Evolutionary conservation across 2,888 invertebrate genomes (phyloP).

Genomic region (Gryllus longicercus): DNA sequence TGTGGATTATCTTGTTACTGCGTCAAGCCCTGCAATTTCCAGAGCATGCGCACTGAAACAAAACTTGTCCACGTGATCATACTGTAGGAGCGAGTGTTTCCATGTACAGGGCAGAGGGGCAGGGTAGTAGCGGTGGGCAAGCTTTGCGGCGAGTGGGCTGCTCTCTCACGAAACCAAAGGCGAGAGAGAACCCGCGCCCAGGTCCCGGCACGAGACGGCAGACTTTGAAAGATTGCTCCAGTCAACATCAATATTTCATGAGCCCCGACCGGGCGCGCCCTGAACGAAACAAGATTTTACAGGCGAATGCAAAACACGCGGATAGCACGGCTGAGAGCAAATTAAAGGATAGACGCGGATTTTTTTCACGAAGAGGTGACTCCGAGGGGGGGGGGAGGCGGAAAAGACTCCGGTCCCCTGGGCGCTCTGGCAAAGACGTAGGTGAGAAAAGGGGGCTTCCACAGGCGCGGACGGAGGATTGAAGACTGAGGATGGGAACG

Average conservation of each 20-base stretch:
- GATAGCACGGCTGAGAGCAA: constrained; percentile 17
- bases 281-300: constrained; percentile 17
- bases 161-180: not conserved
- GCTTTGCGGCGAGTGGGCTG: not conserved
- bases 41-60: too few relatives aligned
- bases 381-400: not conserved
- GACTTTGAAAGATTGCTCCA: constrained; percentile 17
- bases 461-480: not conserved
- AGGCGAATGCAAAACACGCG: constrained; percentile 17
- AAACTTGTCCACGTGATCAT: too few relatives aligned
- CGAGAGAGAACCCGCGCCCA: not conserved
- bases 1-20: too few relatives aligned
- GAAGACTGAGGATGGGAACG: not conserved
- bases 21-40: too few relatives aligned
- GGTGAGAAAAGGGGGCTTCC: not conserved
- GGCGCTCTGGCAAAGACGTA: not conserved
- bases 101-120: too few relatives aligned
- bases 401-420: not conserved
- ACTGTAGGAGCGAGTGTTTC: too few relatives aligned
- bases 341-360: not conserved
- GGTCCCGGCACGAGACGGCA: not conserved
- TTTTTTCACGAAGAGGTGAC: constrained; percentile 3
- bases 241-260: constrained; percentile 17
- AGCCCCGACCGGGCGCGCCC: not conserved
- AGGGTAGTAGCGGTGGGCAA: not conserved